Base-by-base conservation (phyloP, 2,797 vertebrate species). In the Furcifer pardalis region DNA sequence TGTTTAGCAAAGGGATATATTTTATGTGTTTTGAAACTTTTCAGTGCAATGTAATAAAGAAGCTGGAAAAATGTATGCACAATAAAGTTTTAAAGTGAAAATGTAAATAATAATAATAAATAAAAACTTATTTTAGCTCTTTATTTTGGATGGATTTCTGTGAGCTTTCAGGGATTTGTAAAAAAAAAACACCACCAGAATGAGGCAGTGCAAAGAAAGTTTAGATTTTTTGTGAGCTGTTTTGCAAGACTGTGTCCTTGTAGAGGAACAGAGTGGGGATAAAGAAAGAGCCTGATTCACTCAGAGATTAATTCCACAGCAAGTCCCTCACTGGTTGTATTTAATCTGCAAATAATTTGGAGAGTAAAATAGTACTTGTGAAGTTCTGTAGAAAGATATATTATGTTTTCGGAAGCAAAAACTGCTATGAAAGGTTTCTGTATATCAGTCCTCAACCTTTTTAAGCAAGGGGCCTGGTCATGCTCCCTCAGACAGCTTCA, bases 1-100 rank as follows among this genome's bases (percentile, higher is more conserved):
- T 90, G 95, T 95, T 89, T 93, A 87, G 94, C 95, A 94, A 91
- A 95, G 95, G 95, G 90, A 95, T 91, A 93, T 97, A 97, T 97
- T 96, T 97, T 97, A 91, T 95, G 95, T 90, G 94, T 97, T 97
- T 97, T 96, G 91, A 95, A 96, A 96, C 91, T 94, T 91, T 96
- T 95, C 95, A 96, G 96, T 97, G 96, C 92, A 94, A 94, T 95
- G 94, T 95, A 94, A 92, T 93, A 95, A 93, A 94, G 92, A 92
- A 95, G 83, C 89, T 93, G 86, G 94, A 92, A 93, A 95, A 91
- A 92, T 95, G 94, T 95, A 93, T 94, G 94, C 65, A 86, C 89
- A 91, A 93, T 88, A 86, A 88, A 89, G 80, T 96, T 96, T 96
- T 95, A 95, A 96, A 96, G 95, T 96, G 96, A 95, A 94, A 94